Conservation (phyloP, 2,888 invertebrate genomes). For the Parnassius apollo region DNA sequence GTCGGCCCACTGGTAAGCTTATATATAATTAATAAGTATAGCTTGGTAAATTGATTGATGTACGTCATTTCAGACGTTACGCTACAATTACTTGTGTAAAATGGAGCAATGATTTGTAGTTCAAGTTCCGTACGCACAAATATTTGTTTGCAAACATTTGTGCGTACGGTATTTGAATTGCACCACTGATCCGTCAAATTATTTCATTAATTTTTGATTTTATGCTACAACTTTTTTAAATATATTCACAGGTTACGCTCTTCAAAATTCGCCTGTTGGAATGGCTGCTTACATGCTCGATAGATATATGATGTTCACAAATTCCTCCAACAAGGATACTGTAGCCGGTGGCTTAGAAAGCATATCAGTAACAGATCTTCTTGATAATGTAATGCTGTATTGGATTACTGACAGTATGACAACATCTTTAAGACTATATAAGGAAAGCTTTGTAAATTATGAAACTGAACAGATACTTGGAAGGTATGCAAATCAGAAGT, state of each 20-base stretch:
- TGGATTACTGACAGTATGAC: slow-evolving; percentile 76
- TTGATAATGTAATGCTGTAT: slow-evolving; percentile 80
- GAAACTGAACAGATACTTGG: slow-evolving; percentile 52
- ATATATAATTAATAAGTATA: too few species aligned
- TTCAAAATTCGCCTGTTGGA: slow-evolving; percentile 89
- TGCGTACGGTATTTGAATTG: too few species aligned
- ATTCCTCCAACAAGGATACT: slow-evolving; percentile 70
- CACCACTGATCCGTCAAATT: too few species aligned
- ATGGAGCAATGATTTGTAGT: too few species aligned
- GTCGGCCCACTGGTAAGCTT: too few species aligned
- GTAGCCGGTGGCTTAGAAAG: slow-evolving; percentile 83
- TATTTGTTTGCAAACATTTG: too few species aligned
- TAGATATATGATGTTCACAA: slow-evolving; percentile 87
- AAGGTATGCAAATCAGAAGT: slow-evolving; percentile 43
- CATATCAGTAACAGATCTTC: slow-evolving; percentile 54
- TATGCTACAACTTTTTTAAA: too few species aligned
- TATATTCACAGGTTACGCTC: slow-evolving; percentile 64
- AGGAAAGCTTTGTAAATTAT: slow-evolving; percentile 75
- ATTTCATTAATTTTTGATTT: too few species aligned
- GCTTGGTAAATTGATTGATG: too few species aligned
- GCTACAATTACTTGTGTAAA: too few species aligned
- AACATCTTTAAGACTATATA: slow-evolving; percentile 79
- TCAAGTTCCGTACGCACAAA: too few species aligned
- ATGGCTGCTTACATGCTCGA: slow-evolving; percentile 94
- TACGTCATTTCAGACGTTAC: too few species aligned